Evolutionary conservation across 2,113 vertebrate genomes (phyloP), one percentile per base, ranked within the genome.

Genomic region (Carlito syrichta): DNA sequence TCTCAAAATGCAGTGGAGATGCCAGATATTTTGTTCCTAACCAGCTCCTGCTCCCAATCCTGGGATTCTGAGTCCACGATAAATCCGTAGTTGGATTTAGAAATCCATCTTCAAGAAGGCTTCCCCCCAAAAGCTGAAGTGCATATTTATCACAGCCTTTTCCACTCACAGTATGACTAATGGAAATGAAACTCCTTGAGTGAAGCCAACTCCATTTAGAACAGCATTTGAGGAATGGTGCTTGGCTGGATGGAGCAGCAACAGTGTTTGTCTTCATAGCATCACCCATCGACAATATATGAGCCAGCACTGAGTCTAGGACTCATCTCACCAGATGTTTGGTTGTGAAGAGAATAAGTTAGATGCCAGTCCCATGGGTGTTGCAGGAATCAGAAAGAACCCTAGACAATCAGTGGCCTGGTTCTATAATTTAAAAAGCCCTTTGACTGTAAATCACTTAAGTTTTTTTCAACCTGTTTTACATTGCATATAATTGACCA

Each of bases 271-370:
- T 52, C 66, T n/a, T 68, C 35, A 19, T 0, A 32, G 82, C 54
- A 2, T 60, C 60, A 12, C 38, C 1, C 10, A 3, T 25, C 0
- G 2, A 50, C 5, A 40, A 30, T 5, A 0, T 20, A 69, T 2
- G 50, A 27, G 22, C n/a, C 62, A 83, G 19, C 48, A 14, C 5
- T 0, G 3, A 32, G 32, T 3, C 16, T 76, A 25, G 45, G 76
- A 22, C 56, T 69, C 82, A 56, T 32, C 22, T 71, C 25, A 14
- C 25, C 69, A 1, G 35, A 19, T 2, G 6, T 6, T 32, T 7
- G 22, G 14, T 45, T 40, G n/a, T 40, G 43, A 32, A 56, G 52
- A 76, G 25, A 69, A 35, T 2, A 9, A 45, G 9, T 52, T 20
- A 9, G n/a, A 63, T 35, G 22, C 52, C 81, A 10, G 40, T 19